phyloP scores from a whole-genome alignment of 2,113 vertebrate genomes.

The Picathartes gymnocephalus region DNA sequence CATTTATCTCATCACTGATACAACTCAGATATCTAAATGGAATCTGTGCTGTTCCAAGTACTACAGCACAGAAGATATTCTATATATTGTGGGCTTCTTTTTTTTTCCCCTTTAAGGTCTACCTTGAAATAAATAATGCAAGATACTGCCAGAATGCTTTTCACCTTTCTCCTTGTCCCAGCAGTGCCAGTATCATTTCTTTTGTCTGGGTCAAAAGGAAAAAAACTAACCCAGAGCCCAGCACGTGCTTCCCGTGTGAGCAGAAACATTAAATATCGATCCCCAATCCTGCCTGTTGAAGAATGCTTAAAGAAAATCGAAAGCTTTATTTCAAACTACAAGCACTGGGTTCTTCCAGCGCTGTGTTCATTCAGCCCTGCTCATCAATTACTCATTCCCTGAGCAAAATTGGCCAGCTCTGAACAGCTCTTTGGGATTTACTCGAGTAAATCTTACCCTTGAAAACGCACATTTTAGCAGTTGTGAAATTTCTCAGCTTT shows the following conservation, averaged over 20 bases:
- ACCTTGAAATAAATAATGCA: background rate
- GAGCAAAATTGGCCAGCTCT: background rate
- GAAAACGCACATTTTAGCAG: background rate
- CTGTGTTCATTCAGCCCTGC: background rate
- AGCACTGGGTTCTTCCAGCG: background rate
- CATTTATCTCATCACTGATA: background rate
- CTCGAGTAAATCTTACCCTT: background rate
- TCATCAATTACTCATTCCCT: background rate
- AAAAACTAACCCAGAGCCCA: background rate
- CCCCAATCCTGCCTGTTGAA: background rate
- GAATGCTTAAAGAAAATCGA: background rate
- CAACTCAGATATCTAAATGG: background rate
- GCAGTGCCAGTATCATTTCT: background rate
- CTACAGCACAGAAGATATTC: background rate
- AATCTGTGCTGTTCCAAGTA: background rate
- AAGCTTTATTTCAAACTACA: background rate
- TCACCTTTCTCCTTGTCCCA: background rate
- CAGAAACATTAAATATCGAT: constrained; percentile 4
- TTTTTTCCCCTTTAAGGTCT: background rate
- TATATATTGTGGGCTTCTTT: background rate
- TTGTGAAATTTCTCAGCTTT: background rate
- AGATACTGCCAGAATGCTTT: background rate
- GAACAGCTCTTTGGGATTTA: background rate
- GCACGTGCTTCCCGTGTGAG: background rate
- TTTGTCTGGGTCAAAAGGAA: background rate